Percentiles rank a stretch among this genome's conserved stretches.
Evolutionary conservation across 2,888 invertebrate species (phyloP).

Genomic region (Athrips mouffetella): DNA sequence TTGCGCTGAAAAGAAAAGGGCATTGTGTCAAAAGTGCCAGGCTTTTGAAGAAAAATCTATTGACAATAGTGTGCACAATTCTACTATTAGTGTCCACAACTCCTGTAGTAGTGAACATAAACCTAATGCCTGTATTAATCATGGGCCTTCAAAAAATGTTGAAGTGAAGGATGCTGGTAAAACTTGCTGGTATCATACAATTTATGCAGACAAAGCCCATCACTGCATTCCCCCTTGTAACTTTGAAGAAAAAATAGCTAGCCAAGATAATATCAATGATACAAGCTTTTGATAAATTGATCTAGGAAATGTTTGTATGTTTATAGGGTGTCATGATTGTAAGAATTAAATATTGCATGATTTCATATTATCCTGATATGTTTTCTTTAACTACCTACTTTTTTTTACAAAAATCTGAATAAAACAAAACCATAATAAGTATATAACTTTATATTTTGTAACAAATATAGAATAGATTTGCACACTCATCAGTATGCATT

Average conservation of each 20-base stretch:
- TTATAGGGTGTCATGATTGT: too few species aligned
- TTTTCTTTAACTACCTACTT: too few species aligned
- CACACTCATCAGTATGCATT: conserved; percentile 56
- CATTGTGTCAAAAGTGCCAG: neutral
- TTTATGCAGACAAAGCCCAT: conserved; percentile 1
- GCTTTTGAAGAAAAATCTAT: neutral
- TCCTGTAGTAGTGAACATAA: neutral
- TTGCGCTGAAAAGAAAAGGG: neutral
- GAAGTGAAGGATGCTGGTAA: neutral
- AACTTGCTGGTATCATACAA: conserved; percentile 8
- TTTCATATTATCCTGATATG: too few species aligned
- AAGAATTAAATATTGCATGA: too few species aligned
- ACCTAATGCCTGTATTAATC: neutral
- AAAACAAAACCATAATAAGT: conserved; percentile 33
- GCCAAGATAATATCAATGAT: neutral
- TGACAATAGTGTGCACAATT: too few species aligned
- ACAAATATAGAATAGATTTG: conserved; percentile 76
- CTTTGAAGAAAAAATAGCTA: neutral
- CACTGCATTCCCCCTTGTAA: conserved; percentile 6
- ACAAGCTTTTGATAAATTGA: too few species aligned
- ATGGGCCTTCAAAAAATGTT: neutral
- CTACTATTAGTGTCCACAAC: too few species aligned
- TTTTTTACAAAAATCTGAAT: too few species aligned
- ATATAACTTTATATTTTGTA: conserved; percentile 75
- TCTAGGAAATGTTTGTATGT: too few species aligned